Evolutionary conservation across 2,888 invertebrate genomes (phyloP), one percentile per base, ranked within the genome.

Genomic region (Lasioglossum oenotherae): DNA sequence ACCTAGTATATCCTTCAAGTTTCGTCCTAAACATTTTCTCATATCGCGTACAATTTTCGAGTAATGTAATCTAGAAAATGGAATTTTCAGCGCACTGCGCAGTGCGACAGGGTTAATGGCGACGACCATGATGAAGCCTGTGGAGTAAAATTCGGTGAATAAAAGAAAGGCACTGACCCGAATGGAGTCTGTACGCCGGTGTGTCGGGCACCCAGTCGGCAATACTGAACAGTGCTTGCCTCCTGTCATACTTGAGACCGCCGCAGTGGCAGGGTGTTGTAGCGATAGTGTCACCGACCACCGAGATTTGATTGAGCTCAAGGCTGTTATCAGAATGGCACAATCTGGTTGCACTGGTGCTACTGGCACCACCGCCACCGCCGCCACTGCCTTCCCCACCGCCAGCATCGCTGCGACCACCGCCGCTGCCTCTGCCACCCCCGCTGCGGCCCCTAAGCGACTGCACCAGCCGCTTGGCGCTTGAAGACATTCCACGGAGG

Each of bases 261-360:
- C 93, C 92, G 90, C 95, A 95, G 89, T 94, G 95, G 80, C 95
- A 95, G 78, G 95, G 96, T 53, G 95, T 94, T 44, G 93, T 95
- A 92, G 93, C 95, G 60, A 89, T 89, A 38, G 74, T 84, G 57
- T 86, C 84, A 23, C 92, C 94, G 82, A 96, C 95, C 83, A 96
- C 96, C 67, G 96, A 96, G 84, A 96, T 96, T 92, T 96, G 96
- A 90, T 96, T 96, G 86, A 96, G 94, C 87, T 96, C 96, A 91
- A 95, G 95, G 74, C 95, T 95, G 91, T 95, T 95, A 87, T 95
- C 95, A 90, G 95, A 95, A 83, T 94, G 94, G 85, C 93, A 95
- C 82, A 95, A 92, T 78, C 94, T 92, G 41, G 95, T 95, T 27
- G 94, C 95, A 82, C 94, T 95, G 71, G 94, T 94, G 87, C 94